These are phyloP conservation scores for Clarias batrachus DNA, from an alignment of 2,113 vertebrate species.

Conservation along the genomic window DNA sequence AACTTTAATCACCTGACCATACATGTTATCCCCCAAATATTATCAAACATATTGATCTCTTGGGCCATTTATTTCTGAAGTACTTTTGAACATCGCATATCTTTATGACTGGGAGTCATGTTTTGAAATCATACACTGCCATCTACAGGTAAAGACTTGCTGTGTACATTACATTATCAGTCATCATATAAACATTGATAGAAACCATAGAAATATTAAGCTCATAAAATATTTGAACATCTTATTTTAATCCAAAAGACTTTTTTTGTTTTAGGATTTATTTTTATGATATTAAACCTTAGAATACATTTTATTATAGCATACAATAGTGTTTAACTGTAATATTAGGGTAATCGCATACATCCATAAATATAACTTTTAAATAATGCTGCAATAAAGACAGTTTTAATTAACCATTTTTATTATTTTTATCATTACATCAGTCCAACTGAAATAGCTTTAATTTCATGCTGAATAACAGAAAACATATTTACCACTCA, in stretches of 20 bases:
- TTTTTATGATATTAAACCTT: not conserved
- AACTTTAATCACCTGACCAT: not conserved
- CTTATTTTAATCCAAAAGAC: not conserved
- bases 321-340: not conserved
- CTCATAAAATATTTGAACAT: too few species aligned
- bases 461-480: slow-evolving; percentile 7
- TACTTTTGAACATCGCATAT: not conserved
- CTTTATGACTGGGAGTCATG: not conserved
- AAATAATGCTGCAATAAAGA: not conserved
- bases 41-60: not conserved
- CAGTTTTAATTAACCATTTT: not conserved
- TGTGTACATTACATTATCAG: not conserved
- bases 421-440: not conserved
- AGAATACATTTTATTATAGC: not conserved
- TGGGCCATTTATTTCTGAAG: not conserved
- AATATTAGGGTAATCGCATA: too few species aligned
- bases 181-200: not conserved
- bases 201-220: not conserved
- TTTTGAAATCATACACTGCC: not conserved
- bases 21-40: not conserved
- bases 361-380: not conserved
- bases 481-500: not conserved
- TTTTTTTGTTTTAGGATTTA: not conserved
- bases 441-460: not conserved
- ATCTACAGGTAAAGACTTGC: not conserved